Percentiles rank a stretch among this genome's conserved stretches.
phyloP scores from a whole-genome alignment of 2,113 vertebrate genomes.

The Promerops cafer region DNA sequence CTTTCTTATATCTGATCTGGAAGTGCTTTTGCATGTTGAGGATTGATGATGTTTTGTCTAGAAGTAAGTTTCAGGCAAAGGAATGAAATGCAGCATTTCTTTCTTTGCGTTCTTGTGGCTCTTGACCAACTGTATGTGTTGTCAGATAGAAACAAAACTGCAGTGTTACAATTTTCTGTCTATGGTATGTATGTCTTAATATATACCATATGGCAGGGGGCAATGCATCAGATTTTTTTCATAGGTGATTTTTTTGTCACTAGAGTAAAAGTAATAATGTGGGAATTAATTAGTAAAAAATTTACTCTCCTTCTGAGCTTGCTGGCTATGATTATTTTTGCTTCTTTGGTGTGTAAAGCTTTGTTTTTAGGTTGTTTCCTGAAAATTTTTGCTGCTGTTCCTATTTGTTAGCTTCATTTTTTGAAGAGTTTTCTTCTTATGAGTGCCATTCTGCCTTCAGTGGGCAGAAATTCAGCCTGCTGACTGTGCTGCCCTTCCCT shows the following conservation, averaged over 20 bases:
- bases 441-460: background rate
- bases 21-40: background rate
- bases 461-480: background rate
- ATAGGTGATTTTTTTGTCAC: background rate
- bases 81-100: background rate
- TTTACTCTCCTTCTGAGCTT: constrained; percentile 8
- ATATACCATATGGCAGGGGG: constrained; percentile 11
- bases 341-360: background rate
- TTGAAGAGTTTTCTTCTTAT: background rate
- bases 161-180: constrained; percentile 27
- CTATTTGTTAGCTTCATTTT: background rate
- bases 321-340: background rate
- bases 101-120: constrained; percentile 1
- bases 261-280: constrained; percentile 8
- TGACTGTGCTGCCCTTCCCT: background rate
- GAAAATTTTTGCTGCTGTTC: background rate
- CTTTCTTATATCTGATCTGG: background rate
- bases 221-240: background rate
- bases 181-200: constrained; percentile 16
- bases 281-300: constrained; percentile 4
- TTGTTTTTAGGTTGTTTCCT: background rate
- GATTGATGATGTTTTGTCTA: background rate
- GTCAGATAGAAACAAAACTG: constrained; percentile 36
- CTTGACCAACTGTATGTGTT: background rate
- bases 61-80: background rate